These are phyloP conservation scores for Champsocephalus gunnari DNA, from an alignment of 2,797 vertebrate species.

Conservation along the genomic window DNA sequence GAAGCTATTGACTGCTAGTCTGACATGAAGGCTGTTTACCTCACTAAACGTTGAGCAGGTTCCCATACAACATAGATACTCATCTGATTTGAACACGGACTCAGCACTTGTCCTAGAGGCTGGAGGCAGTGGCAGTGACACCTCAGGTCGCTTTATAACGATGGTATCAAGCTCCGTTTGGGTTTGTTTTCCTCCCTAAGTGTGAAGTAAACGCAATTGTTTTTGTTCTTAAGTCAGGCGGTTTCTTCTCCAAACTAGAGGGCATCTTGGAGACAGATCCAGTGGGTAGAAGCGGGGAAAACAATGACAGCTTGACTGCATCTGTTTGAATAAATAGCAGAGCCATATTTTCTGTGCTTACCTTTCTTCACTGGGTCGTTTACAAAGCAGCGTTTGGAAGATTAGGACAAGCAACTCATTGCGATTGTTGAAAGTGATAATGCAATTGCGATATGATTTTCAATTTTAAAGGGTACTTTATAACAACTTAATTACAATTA, in stretches of 20 bases:
- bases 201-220: background rate
- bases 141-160: conserved; percentile 16
- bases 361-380: background rate
- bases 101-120: conserved; percentile 1
- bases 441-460: no score
- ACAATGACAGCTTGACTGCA: background rate
- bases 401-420: no score
- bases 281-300: background rate
- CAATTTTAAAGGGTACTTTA: no score
- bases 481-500: no score
- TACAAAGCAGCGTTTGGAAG: background rate
- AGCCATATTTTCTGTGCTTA: background rate
- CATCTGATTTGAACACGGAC: conserved; percentile 2
- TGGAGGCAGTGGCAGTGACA: conserved; percentile 25
- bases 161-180: conserved; percentile 5
- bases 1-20: background rate
- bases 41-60: background rate
- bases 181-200: conserved; percentile 26
- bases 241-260: background rate
- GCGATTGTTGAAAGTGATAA: no score
- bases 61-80: conserved; percentile 3
- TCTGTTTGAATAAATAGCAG: background rate
- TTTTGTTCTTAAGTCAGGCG: conserved; percentile 4
- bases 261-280: background rate
- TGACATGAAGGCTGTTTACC: background rate